Evolutionary conservation across 2,797 vertebrate genomes (phyloP), one percentile per base, ranked within the genome.

Genomic region (Todus mexicanus): DNA sequence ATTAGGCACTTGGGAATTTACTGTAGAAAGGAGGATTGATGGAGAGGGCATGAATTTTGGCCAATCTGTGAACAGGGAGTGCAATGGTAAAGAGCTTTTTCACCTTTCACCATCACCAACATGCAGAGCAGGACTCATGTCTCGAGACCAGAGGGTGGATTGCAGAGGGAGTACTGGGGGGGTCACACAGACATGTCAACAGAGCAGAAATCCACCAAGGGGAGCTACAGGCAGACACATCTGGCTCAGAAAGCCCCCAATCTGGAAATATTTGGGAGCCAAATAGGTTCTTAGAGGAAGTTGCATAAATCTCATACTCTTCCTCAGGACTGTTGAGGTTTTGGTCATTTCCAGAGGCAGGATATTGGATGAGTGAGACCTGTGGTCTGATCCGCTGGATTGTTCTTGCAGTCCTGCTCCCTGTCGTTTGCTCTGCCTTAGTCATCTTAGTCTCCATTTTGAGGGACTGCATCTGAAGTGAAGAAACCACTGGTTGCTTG

Each of bases 21-120:
- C 61, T 83, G 93, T 59, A 61, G 94, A 95, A 92, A 94, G 59
- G 43, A 90, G 35, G 72, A 83, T 85, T 94, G 84, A 93, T 85
- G 81, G 68, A 50, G 33, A 93, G 69, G 94, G 86, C 84, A 92
- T 3, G 21, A 11, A 17, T 89, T 94, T 68, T 5, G 8, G 84
- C 38, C 86, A 69, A 13, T 37, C 53, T 77, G 54, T 59, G 37
- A 80, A 59, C 7, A 75, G 87, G 42, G 13, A 77, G 31, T 2
- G 2, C 15, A 22, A 2, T 12, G 31, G 65, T 37, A 53, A 82
- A n/a, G 60, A 74, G 42, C 9, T 90, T 85, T 75, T 66, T 50
- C 45, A 77, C 37, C 45, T 77, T 70, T 82, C 38, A 18, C 26
- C 50, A 1, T 17, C 29, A 43, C 53, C 61, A 79, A 29, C 48